Conservation (phyloP, 2,797 vertebrate species). For the Anomalospiza imberbis region DNA sequence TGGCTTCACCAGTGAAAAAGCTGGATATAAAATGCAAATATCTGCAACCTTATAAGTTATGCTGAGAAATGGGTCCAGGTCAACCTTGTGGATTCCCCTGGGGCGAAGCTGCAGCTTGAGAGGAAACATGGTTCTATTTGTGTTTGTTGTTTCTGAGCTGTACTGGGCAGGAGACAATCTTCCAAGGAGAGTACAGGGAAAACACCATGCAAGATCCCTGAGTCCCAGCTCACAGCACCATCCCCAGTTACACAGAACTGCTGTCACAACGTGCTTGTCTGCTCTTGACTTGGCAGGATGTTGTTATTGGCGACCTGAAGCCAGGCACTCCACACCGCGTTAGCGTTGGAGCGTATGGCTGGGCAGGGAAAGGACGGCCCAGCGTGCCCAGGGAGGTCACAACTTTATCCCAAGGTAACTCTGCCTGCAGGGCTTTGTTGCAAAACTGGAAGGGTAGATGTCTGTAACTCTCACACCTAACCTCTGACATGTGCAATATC, state of each 20-base stretch:
- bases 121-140: not conserved
- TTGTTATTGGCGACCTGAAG: slow-evolving; percentile 83
- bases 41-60: not conserved
- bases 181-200: not conserved
- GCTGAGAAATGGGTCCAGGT: not conserved
- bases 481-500: not conserved
- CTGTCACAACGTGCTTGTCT: not conserved
- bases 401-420: slow-evolving; percentile 85
- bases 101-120: not conserved
- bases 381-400: slow-evolving; percentile 86
- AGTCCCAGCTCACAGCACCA: not conserved
- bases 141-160: not conserved
- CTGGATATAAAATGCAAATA: not conserved
- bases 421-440: not conserved
- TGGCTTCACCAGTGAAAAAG: not conserved
- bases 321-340: slow-evolving; percentile 85
- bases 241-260: not conserved
- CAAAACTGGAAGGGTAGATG: not conserved
- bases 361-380: slow-evolving; percentile 85
- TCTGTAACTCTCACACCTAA: not conserved
- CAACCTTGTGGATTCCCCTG: not conserved
- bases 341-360: slow-evolving; percentile 86
- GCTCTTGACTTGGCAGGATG: slow-evolving; percentile 77
- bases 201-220: accelerated
- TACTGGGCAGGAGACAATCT: not conserved